These are phyloP conservation scores for Mus spretus DNA, from an alignment of 2,797 vertebrate genomes.

Conservation along the genomic window DNA sequence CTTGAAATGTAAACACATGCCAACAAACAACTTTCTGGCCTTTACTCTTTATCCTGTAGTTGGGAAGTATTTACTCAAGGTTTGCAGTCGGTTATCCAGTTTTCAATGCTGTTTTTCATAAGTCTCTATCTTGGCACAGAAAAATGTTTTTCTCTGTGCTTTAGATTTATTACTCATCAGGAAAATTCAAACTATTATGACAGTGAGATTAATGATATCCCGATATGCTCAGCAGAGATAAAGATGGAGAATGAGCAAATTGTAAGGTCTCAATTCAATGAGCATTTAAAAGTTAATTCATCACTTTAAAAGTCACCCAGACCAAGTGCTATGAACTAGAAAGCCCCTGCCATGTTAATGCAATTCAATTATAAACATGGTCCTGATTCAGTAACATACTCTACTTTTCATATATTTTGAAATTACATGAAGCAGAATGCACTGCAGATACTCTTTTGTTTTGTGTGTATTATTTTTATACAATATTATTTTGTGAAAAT, in stretches of 20 bases:
- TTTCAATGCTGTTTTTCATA: slow-evolving; percentile 24
- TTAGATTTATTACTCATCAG: background rate
- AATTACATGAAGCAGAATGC: background rate
- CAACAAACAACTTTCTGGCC: slow-evolving; percentile 17
- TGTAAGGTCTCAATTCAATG: background rate
- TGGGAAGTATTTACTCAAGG: background rate
- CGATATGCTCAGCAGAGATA: background rate
- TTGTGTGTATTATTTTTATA: background rate
- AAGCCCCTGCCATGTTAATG: background rate
- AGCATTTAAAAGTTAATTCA: background rate
- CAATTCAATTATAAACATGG: background rate
- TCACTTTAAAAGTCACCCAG: background rate
- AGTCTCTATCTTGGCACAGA: background rate
- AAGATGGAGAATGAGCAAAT: background rate
- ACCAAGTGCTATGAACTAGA: background rate
- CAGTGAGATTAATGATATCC: background rate
- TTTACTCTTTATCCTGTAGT: background rate
- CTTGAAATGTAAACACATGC: slow-evolving; percentile 16
- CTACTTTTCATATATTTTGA: background rate
- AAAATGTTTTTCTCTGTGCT: background rate
- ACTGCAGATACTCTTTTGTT: background rate
- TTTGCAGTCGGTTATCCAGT: background rate
- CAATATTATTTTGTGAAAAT: background rate
- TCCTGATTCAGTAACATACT: background rate
- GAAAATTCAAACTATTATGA: slow-evolving; percentile 30